phyloP scores from a whole-genome alignment of 1,140 invertebrate genomes.

The Neodiprion virginianus region DNA sequence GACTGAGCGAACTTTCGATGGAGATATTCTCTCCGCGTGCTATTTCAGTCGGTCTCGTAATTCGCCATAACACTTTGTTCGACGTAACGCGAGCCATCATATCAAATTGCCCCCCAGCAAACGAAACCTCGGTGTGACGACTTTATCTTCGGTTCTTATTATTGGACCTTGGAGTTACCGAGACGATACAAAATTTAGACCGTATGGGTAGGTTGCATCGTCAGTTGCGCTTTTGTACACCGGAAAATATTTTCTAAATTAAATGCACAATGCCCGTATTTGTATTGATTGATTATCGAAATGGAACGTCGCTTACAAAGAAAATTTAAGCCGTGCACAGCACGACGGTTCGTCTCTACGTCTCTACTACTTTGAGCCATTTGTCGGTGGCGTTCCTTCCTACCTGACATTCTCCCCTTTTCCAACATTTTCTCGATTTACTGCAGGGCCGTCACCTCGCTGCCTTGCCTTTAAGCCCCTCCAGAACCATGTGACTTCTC shows the following conservation, averaged over 20 bases:
- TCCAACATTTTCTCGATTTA: neutral
- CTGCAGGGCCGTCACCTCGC: no score
- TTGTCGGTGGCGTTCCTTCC: neutral
- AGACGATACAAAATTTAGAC: neutral
- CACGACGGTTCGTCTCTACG: neutral
- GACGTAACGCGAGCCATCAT: neutral
- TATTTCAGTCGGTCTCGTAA: neutral
- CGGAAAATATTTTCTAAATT: no score
- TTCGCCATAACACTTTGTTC: neutral
- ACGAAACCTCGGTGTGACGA: neutral
- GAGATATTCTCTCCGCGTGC: slow-evolving; percentile 33
- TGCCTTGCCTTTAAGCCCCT: neutral
- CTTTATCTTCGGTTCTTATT: neutral
- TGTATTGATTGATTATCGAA: neutral
- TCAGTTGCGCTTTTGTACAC: no score
- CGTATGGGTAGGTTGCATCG: neutral
- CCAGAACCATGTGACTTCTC: neutral
- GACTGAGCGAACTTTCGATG: slow-evolving; percentile 31
- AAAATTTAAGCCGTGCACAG: neutral
- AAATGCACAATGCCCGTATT: neutral
- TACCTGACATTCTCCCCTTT: neutral
- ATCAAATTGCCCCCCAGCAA: neutral
- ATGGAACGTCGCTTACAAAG: neutral
- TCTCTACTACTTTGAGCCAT: neutral
- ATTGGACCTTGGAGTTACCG: neutral